A percentile compares a stretch with the other conserved stretches of the same genome.
phyloP scores from a whole-genome alignment of 2,113 vertebrate species.

The Oncorhynchus clarkii region DNA sequence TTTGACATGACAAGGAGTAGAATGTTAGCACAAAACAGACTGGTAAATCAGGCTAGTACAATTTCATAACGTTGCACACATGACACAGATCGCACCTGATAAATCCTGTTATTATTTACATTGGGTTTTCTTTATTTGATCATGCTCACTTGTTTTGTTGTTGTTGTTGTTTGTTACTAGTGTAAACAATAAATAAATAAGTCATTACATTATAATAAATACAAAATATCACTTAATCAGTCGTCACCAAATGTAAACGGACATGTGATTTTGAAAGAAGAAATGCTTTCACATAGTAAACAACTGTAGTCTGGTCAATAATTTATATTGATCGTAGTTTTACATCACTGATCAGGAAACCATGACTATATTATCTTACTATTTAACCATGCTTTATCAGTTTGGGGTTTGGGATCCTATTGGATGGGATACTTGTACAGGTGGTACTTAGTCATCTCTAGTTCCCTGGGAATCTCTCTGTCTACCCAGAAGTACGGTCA shows the following conservation, averaged over 20 bases:
- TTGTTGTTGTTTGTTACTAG: constrained; percentile 36
- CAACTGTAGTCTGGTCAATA: constrained; percentile 43
- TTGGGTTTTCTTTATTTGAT: constrained; percentile 61
- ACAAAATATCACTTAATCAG: constrained; percentile 53
- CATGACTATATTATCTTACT: constrained; percentile 49
- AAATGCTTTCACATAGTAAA: constrained; percentile 49
- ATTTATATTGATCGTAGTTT: constrained; percentile 11
- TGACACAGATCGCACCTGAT: constrained; percentile 66
- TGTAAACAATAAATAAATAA: constrained; percentile 60
- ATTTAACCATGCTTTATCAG: constrained; percentile 51
- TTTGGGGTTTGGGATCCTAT: constrained; percentile 15
- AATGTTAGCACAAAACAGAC: constrained; percentile 11
- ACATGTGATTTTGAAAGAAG: constrained; percentile 41
- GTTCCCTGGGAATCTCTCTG: constrained; percentile 18
- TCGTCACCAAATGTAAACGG: constrained; percentile 56
- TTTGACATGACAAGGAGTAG: no score
- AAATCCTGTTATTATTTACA: constrained; percentile 67
- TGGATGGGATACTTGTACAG: not conserved
- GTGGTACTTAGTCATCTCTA: constrained; percentile 12
- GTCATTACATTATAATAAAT: constrained; percentile 65
- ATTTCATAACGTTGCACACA: constrained; percentile 60
- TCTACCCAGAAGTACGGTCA: constrained; percentile 8
- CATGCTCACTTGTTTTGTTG: constrained; percentile 55
- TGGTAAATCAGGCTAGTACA: constrained; percentile 23
- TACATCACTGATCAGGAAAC: constrained; percentile 42